phyloP scores from a whole-genome alignment of 2,113 vertebrate species.

The Charina bottae region DNA sequence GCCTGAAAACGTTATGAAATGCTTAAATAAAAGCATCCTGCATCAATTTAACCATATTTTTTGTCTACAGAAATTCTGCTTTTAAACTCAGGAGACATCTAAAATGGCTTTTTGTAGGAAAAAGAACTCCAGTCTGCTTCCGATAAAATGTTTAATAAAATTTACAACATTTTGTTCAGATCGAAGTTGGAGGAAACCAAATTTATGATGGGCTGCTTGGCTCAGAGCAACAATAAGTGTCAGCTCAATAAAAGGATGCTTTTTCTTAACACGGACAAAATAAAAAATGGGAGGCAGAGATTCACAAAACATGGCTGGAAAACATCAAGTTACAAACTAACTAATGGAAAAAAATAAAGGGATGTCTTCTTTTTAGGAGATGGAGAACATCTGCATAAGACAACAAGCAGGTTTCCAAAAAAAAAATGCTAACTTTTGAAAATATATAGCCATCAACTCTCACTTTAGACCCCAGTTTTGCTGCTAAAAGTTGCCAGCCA shows the following conservation, averaged over 20 bases:
- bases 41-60: slow-evolving; percentile 37
- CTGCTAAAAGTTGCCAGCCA: neutral
- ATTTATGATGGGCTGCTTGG: slow-evolving; percentile 55
- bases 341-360: neutral
- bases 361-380: slow-evolving; percentile 22
- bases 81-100: slow-evolving; percentile 44
- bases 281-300: neutral
- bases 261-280: slow-evolving; percentile 38
- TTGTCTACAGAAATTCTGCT: slow-evolving; percentile 48
- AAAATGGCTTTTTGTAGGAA: slow-evolving; percentile 31
- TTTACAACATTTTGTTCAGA: slow-evolving; percentile 60
- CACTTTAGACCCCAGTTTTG: neutral
- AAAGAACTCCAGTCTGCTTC: slow-evolving; percentile 40
- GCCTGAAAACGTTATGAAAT: neutral
- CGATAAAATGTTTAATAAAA: slow-evolving; percentile 63
- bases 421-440: neutral
- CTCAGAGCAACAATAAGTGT: slow-evolving; percentile 66
- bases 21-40: slow-evolving; percentile 40
- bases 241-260: slow-evolving; percentile 54
- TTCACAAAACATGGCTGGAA: slow-evolving; percentile 24
- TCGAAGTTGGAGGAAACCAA: slow-evolving; percentile 54
- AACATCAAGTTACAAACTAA: slow-evolving; percentile 17
- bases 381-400: slow-evolving; percentile 40
- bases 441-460: neutral
- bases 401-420: neutral